phyloP scores from a whole-genome alignment of 2,113 vertebrate species.

The Aleadryas rufinucha region DNA sequence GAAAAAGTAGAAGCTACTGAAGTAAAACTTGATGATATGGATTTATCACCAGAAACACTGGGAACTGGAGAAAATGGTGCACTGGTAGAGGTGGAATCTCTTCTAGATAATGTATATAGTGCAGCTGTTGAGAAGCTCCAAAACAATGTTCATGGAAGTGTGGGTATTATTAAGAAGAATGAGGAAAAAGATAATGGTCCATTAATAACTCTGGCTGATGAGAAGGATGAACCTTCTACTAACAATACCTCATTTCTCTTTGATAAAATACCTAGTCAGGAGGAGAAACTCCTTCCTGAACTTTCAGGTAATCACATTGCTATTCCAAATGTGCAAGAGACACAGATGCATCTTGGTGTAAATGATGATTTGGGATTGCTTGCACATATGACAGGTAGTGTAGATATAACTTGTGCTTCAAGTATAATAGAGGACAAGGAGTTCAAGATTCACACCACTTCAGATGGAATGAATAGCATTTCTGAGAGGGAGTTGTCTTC shows the following conservation, averaged over 20 bases:
- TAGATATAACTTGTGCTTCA: constrained; percentile 82
- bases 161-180: constrained; percentile 83
- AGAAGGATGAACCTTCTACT: constrained; percentile 91
- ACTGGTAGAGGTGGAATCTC: constrained; percentile 89
- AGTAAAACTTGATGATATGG: constrained; percentile 97
- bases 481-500: constrained; percentile 72
- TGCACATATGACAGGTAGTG: constrained; percentile 79
- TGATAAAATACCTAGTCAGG: constrained; percentile 80
- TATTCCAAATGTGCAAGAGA: constrained; percentile 78
- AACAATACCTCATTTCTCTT: constrained; percentile 83
- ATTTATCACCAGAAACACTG: constrained; percentile 91
- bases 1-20: constrained; percentile 99
- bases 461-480: constrained; percentile 76
- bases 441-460: constrained; percentile 83
- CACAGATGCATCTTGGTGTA: constrained; percentile 79
- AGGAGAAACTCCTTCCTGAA: constrained; percentile 84
- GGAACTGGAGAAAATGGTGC: constrained; percentile 84
- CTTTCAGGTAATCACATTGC: constrained; percentile 80
- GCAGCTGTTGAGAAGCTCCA: constrained; percentile 96
- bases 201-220: constrained; percentile 94
- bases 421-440: constrained; percentile 84
- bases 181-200: constrained; percentile 91
- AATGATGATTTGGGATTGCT: constrained; percentile 85
- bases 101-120: constrained; percentile 94
- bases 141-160: constrained; percentile 80